Conservation (phyloP, 2,888 invertebrate genomes). For the Scaptomyza cyrtandrae region DNA sequence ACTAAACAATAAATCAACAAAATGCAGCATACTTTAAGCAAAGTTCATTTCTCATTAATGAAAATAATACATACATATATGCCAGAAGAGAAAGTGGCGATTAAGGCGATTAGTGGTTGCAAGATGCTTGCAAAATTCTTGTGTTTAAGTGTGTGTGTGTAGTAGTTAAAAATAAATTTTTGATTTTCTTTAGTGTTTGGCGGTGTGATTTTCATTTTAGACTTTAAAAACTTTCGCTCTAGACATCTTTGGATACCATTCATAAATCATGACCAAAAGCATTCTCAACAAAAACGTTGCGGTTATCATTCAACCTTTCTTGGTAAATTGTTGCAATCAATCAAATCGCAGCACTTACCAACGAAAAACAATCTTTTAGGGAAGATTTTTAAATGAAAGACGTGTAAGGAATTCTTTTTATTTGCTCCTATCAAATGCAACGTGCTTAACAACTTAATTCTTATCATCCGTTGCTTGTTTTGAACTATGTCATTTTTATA, state of each 20-base stretch:
- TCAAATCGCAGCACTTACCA: not conserved
- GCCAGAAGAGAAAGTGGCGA: no score
- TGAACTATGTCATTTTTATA: not conserved
- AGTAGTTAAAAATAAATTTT: conserved; percentile 1
- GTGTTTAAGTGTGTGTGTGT: conserved; percentile 1
- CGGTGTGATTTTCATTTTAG: conserved; percentile 2
- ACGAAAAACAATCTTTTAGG: not conserved
- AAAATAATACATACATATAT: not conserved
- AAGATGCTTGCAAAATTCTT: not conserved
- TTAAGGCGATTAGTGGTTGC: not conserved
- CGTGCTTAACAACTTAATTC: not conserved
- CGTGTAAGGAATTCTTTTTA: not conserved
- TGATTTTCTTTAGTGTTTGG: not conserved
- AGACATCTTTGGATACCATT: conserved; percentile 4
- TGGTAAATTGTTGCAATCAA: conserved; percentile 9
- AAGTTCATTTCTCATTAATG: no score
- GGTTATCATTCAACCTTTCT: not conserved
- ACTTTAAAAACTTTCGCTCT: not conserved
- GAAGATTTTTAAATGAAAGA: not conserved
- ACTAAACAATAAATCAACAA: conserved; percentile 61
- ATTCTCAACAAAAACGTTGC: not conserved
- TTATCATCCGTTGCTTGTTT: not conserved
- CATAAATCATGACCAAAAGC: conserved; percentile 16
- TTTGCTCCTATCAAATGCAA: not conserved
- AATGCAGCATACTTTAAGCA: conserved; percentile 15